These are phyloP conservation scores for Tetrax tetrax DNA, from an alignment of 2,113 vertebrate species.

Conservation along the genomic window DNA sequence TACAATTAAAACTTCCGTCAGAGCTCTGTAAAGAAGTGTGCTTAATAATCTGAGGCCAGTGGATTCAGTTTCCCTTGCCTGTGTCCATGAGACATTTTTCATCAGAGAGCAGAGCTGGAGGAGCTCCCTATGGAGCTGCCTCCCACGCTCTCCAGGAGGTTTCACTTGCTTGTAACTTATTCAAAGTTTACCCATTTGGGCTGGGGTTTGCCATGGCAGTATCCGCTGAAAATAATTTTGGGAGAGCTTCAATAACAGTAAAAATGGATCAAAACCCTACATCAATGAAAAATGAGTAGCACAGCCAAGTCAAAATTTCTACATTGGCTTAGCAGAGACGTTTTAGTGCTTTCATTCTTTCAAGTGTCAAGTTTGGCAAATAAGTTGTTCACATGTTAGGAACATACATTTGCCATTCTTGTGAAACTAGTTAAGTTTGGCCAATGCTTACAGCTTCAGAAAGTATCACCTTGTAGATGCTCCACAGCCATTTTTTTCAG, in stretches of 20 bases:
- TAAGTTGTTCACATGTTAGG: not conserved
- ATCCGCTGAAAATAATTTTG: not conserved
- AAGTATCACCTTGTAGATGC: not conserved
- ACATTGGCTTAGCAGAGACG: not conserved
- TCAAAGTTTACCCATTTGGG: not conserved
- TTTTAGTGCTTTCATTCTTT: not conserved
- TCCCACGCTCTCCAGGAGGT: accelerated
- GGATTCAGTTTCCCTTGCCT: not conserved
- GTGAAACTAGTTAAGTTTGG: not conserved
- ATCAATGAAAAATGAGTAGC: not conserved
- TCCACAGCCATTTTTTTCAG: not conserved
- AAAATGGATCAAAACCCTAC: not conserved
- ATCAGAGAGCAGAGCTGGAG: not conserved
- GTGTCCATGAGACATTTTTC: not conserved
- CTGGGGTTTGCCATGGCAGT: not conserved
- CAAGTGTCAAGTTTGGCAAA: not conserved
- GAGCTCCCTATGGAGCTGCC: not conserved
- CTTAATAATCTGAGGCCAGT: not conserved
- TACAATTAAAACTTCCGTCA: not conserved
- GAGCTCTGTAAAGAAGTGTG: not conserved
- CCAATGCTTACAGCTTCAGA: not conserved
- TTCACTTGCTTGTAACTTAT: not conserved
- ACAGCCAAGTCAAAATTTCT: not conserved
- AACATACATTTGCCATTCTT: not conserved
- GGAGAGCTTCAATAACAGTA: not conserved